Evolutionary conservation across 37 sponge, comb jelly and placozoan genomes (phyloP).

Genomic region (Ephydatia muelleri): DNA sequence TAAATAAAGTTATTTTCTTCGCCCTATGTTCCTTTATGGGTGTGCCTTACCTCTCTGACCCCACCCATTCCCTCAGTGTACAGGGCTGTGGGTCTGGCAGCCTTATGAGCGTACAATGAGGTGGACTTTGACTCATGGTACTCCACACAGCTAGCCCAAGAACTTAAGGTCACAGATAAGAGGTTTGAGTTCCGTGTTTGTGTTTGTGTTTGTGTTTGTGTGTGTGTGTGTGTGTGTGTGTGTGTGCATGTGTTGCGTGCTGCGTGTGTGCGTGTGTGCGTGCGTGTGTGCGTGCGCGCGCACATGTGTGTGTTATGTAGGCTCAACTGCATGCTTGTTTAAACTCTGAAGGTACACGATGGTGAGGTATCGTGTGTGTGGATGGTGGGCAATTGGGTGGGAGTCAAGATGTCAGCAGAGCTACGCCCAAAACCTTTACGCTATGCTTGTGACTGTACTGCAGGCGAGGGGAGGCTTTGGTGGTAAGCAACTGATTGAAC

Average conservation of each 20-base stretch:
- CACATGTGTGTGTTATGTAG: too few species aligned
- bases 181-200: conserved; percentile 42
- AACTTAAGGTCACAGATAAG: conserved; percentile 55
- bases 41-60: too few species aligned
- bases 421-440: conserved; percentile 74
- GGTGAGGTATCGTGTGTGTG: conserved; percentile 75
- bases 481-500: conserved; percentile 40
- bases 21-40: neutral
- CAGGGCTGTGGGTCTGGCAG: conserved; percentile 70
- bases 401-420: conserved; percentile 71
- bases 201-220: conserved; percentile 28
- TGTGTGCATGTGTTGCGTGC: too few species aligned
- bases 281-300: too few species aligned
- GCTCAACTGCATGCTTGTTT: too few species aligned
- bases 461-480: conserved; percentile 59
- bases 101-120: conserved; percentile 78
- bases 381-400: conserved; percentile 83
- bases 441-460: conserved; percentile 41
- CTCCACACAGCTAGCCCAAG: conserved; percentile 55
- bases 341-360: conserved; percentile 65
- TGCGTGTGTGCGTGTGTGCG: too few species aligned
- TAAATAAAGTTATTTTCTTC: neutral
- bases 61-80: conserved; percentile 55
- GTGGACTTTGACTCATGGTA: conserved; percentile 83
- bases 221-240: too few species aligned